These are phyloP conservation scores for Anagrus nilaparvatae DNA, from an alignment of 1,140 invertebrate species.

Conservation along the genomic window DNA sequence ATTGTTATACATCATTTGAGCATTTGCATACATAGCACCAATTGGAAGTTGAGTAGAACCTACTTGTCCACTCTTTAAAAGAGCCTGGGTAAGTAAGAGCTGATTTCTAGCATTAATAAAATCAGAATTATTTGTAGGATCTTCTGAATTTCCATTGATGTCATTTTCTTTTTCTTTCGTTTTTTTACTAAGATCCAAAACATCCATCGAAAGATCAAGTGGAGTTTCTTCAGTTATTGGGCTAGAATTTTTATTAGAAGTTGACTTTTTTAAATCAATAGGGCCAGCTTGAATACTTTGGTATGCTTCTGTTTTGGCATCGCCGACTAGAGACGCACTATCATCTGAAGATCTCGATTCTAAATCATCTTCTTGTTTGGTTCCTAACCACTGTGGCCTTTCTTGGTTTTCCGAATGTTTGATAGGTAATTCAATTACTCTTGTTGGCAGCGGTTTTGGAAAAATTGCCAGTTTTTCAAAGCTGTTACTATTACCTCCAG, in stretches of 20 bases:
- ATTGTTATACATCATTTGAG: slow-evolving; percentile 38
- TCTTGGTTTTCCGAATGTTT: slow-evolving; percentile 13
- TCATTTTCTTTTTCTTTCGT: slow-evolving; percentile 25
- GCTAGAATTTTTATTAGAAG: too few species aligned
- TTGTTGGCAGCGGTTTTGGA: slow-evolving; percentile 10
- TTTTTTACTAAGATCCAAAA: slow-evolving; percentile 81
- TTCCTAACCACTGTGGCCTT: slow-evolving; percentile 13
- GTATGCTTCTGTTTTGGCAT: slow-evolving; percentile 33
- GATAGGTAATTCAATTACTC: slow-evolving; percentile 16
- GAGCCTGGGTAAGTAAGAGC: slow-evolving; percentile 46
- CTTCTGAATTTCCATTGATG: slow-evolving; percentile 15
- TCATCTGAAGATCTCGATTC: slow-evolving; percentile 32
- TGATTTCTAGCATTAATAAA: slow-evolving; percentile 41
- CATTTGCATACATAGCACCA: slow-evolving; percentile 45
- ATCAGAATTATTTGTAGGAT: slow-evolving; percentile 20
- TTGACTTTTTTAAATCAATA: slow-evolving; percentile 27
- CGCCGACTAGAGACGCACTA: slow-evolving; percentile 38
- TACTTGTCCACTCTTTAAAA: slow-evolving; percentile 46
- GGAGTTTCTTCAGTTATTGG: slow-evolving; percentile 48
- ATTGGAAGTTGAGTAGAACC: slow-evolving; percentile 28
- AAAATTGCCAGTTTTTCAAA: slow-evolving; percentile 17
- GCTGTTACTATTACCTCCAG: too few species aligned
- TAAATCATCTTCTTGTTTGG: slow-evolving; percentile 26
- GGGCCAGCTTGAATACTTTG: slow-evolving; percentile 38
- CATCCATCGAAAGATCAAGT: slow-evolving; percentile 69